These are phyloP conservation scores for Acanthornis magna DNA, from an alignment of 2,797 vertebrate species.

Conservation along the genomic window DNA sequence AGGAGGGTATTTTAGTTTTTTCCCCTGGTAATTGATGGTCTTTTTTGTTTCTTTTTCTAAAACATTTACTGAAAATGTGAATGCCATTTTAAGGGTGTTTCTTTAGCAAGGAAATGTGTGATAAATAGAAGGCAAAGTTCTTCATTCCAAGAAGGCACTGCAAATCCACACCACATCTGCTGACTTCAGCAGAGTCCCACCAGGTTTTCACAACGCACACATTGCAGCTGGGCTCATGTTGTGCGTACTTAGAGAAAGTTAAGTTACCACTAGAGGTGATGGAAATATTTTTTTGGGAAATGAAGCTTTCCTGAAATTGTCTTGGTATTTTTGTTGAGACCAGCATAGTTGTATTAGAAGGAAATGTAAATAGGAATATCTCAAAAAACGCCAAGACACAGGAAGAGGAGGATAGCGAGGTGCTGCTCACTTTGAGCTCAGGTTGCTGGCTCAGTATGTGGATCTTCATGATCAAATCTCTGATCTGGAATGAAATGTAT, in stretches of 20 bases:
- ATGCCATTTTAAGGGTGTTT: not conserved
- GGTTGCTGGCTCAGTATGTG: not conserved
- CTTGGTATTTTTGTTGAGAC: not conserved
- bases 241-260: not conserved
- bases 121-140: constrained; percentile 42
- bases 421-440: not conserved
- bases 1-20: not conserved
- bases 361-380: not conserved
- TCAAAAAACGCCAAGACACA: not conserved
- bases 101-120: not conserved
- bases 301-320: not conserved
- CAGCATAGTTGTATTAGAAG: not conserved
- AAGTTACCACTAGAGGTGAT: not conserved
- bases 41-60: not conserved
- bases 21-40: not conserved
- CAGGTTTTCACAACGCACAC: constrained; percentile 19
- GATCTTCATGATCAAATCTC: not conserved
- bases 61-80: not conserved
- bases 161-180: constrained; percentile 46
- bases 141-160: constrained; percentile 8
- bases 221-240: not conserved
- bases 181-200: constrained; percentile 38
- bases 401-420: not conserved
- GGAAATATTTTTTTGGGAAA: not conserved
- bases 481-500: not conserved